Conservation (phyloP, 30 jellyfish, hydroid and myxozoan species). For the Hydractinia echinata region DNA sequence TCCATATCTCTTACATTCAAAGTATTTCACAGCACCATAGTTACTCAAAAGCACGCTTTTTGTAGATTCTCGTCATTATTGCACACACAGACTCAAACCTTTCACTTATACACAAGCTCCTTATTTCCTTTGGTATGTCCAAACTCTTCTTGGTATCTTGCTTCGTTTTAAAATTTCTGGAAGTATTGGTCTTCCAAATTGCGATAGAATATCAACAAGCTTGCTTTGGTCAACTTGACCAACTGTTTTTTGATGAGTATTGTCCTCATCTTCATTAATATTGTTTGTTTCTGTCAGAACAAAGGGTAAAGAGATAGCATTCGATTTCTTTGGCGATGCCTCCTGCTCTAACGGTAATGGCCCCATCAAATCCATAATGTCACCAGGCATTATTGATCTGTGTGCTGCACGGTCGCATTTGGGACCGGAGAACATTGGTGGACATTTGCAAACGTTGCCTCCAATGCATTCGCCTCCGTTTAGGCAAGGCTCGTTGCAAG, state of each 20-base stretch:
- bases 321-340: conserved; percentile 16
- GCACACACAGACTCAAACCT: no score
- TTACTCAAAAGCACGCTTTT: no score
- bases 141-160: conserved; percentile 9
- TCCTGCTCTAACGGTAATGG: conserved; percentile 21
- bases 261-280: conserved; percentile 13
- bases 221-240: conserved; percentile 43
- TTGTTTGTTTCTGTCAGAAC: background rate
- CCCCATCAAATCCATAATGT: conserved; percentile 21
- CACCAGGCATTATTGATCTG: conserved; percentile 17
- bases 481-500: conserved; percentile 74
- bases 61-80: no score
- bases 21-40: no score
- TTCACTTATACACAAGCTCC: no score
- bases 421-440: conserved; percentile 65
- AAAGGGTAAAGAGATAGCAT: conserved; percentile 12
- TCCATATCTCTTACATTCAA: no score
- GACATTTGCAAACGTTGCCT: conserved; percentile 74
- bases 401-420: conserved; percentile 42
- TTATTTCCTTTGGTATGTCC: no score
- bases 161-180: conserved; percentile 24
- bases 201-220: conserved; percentile 23
- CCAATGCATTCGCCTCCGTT: conserved; percentile 87
- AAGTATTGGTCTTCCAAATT: background rate
- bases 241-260: conserved; percentile 21